Evolutionary conservation across 2,797 vertebrate species (phyloP).

Genomic region (Girardinus metallicus): DNA sequence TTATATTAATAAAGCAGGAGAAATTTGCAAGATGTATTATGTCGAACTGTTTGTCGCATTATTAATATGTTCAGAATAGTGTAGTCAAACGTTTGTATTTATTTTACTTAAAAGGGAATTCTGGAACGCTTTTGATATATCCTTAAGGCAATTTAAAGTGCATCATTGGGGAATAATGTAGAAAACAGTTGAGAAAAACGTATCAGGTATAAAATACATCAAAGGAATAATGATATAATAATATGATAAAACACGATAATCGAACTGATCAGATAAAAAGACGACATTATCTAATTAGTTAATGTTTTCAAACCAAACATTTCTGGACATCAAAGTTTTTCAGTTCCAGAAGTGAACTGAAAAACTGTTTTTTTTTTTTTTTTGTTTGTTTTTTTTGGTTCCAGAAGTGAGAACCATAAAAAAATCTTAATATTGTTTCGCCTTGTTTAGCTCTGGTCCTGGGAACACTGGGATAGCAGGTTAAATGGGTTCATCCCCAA

Average conservation of each 20-base stretch:
- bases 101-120: neutral
- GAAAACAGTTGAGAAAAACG: neutral
- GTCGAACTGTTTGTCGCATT: neutral
- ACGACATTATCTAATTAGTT: neutral
- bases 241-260: neutral
- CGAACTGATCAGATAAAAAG: neutral
- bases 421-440: neutral
- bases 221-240: neutral
- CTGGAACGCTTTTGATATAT: no score
- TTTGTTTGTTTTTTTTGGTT: neutral
- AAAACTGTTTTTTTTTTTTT: no score
- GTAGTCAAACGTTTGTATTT: neutral
- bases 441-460: neutral
- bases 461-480: neutral
- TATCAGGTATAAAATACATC: neutral
- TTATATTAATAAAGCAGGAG: constrained; percentile 43
- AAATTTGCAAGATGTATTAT: neutral
- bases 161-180: neutral
- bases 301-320: neutral
- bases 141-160: neutral
- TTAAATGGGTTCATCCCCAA: neutral
- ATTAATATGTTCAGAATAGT: no score
- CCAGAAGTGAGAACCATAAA: neutral
- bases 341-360: neutral
- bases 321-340: neutral